Evolutionary conservation across 35 echinoderm and acorn worm species (phyloP).

Genomic region (Ophioderma brevispina): DNA sequence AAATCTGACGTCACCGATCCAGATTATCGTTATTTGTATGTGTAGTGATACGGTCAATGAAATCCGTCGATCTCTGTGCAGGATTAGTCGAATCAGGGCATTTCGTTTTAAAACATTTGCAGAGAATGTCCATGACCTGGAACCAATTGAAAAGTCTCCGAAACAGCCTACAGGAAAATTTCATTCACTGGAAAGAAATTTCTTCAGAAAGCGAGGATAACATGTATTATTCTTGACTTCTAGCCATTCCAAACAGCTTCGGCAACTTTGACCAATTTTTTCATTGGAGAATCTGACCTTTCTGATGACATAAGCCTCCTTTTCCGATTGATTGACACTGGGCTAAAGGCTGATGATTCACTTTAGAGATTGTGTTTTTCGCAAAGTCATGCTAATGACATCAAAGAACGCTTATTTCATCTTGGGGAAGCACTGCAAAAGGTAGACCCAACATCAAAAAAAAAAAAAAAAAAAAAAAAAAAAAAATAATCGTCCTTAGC

Average conservation of each 20-base stretch:
- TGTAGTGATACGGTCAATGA: conserved; percentile 20
- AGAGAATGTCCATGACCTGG: neutral
- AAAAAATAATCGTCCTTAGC: no score
- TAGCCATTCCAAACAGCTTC: conserved; percentile 27
- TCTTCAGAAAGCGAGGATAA: neutral
- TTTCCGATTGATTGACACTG: neutral
- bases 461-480: no score
- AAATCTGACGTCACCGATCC: neutral
- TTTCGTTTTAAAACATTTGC: conserved; percentile 14
- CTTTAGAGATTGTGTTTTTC: neutral
- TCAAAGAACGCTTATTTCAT: conserved; percentile 23
- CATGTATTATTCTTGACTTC: conserved; percentile 25
- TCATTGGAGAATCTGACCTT: neutral
- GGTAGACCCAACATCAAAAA: no score
- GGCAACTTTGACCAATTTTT: conserved; percentile 35
- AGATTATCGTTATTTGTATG: neutral
- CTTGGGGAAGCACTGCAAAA: neutral
- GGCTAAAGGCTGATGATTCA: neutral
- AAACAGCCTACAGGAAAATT: neutral
- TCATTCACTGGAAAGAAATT: neutral
- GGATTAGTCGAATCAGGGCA: conserved; percentile 14
- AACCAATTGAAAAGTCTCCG: neutral
- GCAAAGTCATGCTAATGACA: neutral
- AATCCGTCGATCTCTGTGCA: conserved; percentile 12
- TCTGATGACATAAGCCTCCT: neutral